phyloP scores from a whole-genome alignment of 2,113 vertebrate genomes.

The Paralichthys olivaceus region DNA sequence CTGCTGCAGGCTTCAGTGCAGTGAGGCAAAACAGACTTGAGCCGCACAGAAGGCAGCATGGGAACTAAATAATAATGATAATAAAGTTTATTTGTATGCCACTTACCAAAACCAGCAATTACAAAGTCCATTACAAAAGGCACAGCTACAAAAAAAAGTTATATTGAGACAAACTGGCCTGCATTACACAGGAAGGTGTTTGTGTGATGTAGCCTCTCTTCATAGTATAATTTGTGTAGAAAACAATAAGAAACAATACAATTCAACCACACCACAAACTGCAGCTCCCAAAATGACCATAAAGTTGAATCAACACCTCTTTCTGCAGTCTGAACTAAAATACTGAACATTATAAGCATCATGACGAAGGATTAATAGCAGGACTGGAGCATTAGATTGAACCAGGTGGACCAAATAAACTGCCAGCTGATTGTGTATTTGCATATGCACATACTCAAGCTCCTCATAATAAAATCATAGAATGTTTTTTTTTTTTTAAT shows the following conservation, averaged over 20 bases:
- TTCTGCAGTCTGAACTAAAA: too few relatives aligned
- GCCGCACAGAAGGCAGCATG: neutral
- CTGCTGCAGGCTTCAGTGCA: neutral
- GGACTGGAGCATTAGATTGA: neutral
- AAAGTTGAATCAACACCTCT: neutral
- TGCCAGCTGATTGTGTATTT: too few relatives aligned
- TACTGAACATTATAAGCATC: too few relatives aligned
- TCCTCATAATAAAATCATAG: neutral
- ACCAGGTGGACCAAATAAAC: neutral
- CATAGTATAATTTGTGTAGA: too few relatives aligned
- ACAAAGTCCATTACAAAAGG: neutral
- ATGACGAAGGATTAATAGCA: neutral
- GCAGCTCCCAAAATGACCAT: neutral
- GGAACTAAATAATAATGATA: constrained; percentile 1
- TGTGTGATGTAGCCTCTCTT: neutral
- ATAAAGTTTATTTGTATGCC: constrained; percentile 13
- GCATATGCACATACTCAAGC: neutral
- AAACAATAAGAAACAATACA: too few relatives aligned
- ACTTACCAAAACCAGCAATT: constrained; percentile 6
- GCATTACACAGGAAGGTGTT: neutral
- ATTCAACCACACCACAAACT: neutral
- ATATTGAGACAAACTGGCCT: too few relatives aligned
- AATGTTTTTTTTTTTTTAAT: neutral
- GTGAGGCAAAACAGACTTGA: neutral
- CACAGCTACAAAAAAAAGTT: too few relatives aligned